Base-by-base conservation (phyloP, 2,888 invertebrate species). In the Melanostoma mellinum region DNA sequence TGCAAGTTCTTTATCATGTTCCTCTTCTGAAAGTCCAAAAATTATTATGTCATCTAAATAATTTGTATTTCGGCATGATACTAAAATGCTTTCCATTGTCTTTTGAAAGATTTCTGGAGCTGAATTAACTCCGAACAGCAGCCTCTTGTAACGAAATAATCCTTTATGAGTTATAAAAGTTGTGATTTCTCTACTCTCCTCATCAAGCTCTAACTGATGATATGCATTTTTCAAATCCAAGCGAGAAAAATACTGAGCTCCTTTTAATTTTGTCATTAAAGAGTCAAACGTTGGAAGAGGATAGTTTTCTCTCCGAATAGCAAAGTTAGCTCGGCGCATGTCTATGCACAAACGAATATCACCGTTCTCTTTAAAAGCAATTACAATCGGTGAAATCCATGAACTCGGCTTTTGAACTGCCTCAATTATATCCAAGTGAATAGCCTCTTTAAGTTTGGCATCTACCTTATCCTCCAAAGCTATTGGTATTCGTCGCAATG, bases 311-410 rank as follows among this genome's bases (percentile, higher is more conserved):
- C 63, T 10, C 6, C 36, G 63, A 3, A 63, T 63, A 2, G 63
- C 63, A 20, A 3, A 38, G 36, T 63, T 63, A 4, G 48, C 63
- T 35, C 50, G 36, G 0, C 36, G 35, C 63, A 63, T 63, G 38
- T 63, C 50, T 4, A 50, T 50, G 10, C 46, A 46, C 35, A 60
- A 10, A 6, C 60, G 60, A 60, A 60, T 60, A 60, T 60, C 60
- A n/a, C 60, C 33, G 10, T 33, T 33, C 6, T 60, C 60, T 9
- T 60, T 46, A 4, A 8, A 58, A 2, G 32, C 42, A 58, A 88
- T 74, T 1, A 88, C 88, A 3, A 89, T 86, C 8, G 88, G 86
- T 85, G 88, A 87, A 74, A 89, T 85, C 88, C 89, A 89, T 44
- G 63, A 44, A 40, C 87, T 86, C 4, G 88, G 88, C 61, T 86